Percentiles rank a stretch among this genome's conserved stretches.
Evolutionary conservation across 2,113 vertebrate genomes (phyloP).

Genomic region (Phalacrocorax brasilianus): DNA sequence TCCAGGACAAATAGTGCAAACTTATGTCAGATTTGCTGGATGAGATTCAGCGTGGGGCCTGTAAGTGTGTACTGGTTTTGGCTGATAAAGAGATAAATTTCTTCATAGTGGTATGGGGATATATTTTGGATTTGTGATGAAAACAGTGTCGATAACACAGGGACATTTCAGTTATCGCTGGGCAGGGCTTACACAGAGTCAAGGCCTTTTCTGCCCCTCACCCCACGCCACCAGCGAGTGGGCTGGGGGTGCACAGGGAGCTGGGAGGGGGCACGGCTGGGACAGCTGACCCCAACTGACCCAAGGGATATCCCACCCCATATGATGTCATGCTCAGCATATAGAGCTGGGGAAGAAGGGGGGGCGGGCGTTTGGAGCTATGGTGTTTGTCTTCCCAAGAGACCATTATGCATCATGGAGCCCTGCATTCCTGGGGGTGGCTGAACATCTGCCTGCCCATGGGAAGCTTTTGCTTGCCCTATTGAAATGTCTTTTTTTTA

Average conservation of each 20-base stretch:
- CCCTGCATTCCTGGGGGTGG: background rate
- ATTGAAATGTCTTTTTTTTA: background rate
- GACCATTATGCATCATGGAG: rapidly evolving
- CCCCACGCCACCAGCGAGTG: background rate
- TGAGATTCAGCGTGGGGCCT: background rate
- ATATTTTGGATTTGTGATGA: background rate
- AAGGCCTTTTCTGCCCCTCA: background rate
- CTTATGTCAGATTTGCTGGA: background rate
- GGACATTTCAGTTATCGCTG: no score
- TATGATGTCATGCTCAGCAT: rapidly evolving
- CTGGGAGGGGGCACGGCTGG: background rate
- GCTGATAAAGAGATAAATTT: background rate
- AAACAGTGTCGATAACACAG: background rate
- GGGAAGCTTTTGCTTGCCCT: background rate
- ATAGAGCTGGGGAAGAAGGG: background rate
- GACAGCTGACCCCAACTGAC: background rate
- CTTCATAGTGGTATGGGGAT: background rate
- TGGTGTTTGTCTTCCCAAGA: background rate
- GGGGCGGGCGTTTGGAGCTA: rapidly evolving
- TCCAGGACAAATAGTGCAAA: background rate
- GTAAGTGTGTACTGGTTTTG: background rate
- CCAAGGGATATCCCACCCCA: no score
- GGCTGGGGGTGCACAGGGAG: background rate
- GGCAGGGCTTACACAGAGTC: background rate
- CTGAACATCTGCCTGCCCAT: background rate